These are phyloP conservation scores for Drosophila ironensis DNA, from an alignment of 1,140 invertebrate species.

Conservation along the genomic window DNA sequence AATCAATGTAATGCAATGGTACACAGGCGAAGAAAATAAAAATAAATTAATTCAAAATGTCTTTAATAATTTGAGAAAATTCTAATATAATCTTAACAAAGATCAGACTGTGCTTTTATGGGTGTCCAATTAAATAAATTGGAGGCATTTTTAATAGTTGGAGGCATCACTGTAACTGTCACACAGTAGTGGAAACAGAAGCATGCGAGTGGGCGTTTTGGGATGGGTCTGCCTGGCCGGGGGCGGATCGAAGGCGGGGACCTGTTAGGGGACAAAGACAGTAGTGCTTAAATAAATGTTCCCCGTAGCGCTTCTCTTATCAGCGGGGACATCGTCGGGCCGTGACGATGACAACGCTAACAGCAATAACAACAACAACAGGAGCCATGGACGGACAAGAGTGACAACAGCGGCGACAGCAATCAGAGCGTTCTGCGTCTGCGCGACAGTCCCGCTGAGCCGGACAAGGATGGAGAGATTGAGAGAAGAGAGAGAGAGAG, in stretches of 20 bases:
- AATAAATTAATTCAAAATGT: no score
- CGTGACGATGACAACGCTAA: conserved; percentile 62
- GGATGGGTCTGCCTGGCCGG: neutral
- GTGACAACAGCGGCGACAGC: conserved; percentile 29
- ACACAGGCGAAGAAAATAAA: no score
- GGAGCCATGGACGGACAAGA: conserved; percentile 18
- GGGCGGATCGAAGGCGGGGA: neutral
- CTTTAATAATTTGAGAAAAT: no score
- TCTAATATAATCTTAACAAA: no score
- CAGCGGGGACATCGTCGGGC: conserved; percentile 60
- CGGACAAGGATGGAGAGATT: conserved; percentile 10
- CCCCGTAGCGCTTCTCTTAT: conserved; percentile 39
- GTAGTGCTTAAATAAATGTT: conserved; percentile 37
- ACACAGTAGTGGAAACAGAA: neutral
- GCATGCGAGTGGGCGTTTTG: neutral
- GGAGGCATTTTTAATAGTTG: neutral
- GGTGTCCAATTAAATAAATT: neutral
- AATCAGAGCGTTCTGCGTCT: conserved; percentile 58
- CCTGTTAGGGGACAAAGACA: conserved; percentile 15
- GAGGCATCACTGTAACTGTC: neutral
- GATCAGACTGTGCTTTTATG: no score
- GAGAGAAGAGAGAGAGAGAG: neutral
- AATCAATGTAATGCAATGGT: no score
- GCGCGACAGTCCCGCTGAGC: conserved; percentile 16
- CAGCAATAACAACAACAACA: conserved; percentile 15